Conservation (phyloP, 2,797 vertebrate species). For the Heliangelus exortis region DNA sequence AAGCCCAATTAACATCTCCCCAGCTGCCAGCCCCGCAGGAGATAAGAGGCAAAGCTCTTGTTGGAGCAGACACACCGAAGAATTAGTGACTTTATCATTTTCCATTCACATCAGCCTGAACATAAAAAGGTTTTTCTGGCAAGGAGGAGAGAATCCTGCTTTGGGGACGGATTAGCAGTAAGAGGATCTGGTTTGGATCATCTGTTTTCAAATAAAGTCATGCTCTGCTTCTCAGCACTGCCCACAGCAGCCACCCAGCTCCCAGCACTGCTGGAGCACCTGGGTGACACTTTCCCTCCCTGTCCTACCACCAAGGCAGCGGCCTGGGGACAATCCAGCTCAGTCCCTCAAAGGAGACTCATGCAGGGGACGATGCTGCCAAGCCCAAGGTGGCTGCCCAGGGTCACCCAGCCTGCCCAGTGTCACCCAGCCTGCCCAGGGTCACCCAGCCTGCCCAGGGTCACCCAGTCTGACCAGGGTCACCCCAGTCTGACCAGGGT, state of each 20-base stretch:
- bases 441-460: too few species aligned
- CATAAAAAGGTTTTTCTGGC: slow-evolving; percentile 39
- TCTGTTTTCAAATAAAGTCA: not conserved
- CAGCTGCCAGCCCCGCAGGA: slow-evolving; percentile 19
- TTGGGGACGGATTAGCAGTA: slow-evolving; percentile 22
- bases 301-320: rapidly evolving
- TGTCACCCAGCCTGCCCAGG: too few species aligned
- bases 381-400: rapidly evolving
- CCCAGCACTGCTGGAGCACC: rapidly evolving
- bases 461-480: too few species aligned
- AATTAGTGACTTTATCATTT: slow-evolving; percentile 50
- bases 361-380: not conserved
- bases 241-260: rapidly evolving
- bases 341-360: not conserved
- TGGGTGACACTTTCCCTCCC: not conserved
- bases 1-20: slow-evolving; percentile 31
- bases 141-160: not conserved
- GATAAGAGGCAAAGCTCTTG: slow-evolving; percentile 28
- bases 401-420: too few species aligned
- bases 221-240: not conserved
- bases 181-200: slow-evolving; percentile 40
- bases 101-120: slow-evolving; percentile 15
- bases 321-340: rapidly evolving
- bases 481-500: too few species aligned
- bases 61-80: not conserved